phyloP scores from a whole-genome alignment of 2,113 vertebrate genomes.

The Plestiodon gilberti region DNA sequence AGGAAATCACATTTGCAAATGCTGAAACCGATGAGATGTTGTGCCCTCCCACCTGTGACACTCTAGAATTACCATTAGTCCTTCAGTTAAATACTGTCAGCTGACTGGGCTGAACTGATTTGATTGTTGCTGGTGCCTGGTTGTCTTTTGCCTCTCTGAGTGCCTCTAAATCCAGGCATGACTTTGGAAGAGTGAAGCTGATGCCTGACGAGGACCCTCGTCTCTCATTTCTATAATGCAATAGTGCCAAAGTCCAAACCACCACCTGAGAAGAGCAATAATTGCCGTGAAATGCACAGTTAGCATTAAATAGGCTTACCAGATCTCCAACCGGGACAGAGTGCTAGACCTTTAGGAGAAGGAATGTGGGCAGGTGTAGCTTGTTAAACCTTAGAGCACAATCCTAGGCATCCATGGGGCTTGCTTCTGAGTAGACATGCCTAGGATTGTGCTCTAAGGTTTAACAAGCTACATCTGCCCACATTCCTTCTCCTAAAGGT shows the following conservation, averaged over 20 bases:
- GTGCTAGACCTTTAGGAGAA: too few relatives aligned
- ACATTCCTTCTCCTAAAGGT: too few relatives aligned
- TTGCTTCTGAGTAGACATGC: too few relatives aligned
- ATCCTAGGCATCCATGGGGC: too few relatives aligned
- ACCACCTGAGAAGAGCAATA: constrained; percentile 19
- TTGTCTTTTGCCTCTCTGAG: constrained; percentile 25
- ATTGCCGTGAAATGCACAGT: constrained; percentile 28
- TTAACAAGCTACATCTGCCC: too few relatives aligned
- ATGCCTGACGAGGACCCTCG: constrained; percentile 5
- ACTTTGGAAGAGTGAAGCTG: constrained; percentile 53
- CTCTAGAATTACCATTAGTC: fast-evolving
- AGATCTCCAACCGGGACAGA: too few relatives aligned
- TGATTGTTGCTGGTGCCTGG: constrained; percentile 18
- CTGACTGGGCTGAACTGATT: neutral
- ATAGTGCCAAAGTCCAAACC: constrained; percentile 27
- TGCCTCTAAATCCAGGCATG: constrained; percentile 36
- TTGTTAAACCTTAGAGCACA: too few relatives aligned
- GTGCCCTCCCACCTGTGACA: too few relatives aligned
- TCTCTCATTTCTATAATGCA: neutral
- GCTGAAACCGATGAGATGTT: too few relatives aligned
- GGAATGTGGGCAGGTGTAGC: too few relatives aligned
- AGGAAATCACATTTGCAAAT: too few relatives aligned
- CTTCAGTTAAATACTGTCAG: constrained; percentile 18
- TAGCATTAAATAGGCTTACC: neutral
- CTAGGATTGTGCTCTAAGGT: too few relatives aligned